A percentile compares a stretch with the other conserved stretches of the same genome.
These are phyloP conservation scores for Epirrhoe alternata DNA, from an alignment of 2,888 invertebrate species.

Conservation along the genomic window DNA sequence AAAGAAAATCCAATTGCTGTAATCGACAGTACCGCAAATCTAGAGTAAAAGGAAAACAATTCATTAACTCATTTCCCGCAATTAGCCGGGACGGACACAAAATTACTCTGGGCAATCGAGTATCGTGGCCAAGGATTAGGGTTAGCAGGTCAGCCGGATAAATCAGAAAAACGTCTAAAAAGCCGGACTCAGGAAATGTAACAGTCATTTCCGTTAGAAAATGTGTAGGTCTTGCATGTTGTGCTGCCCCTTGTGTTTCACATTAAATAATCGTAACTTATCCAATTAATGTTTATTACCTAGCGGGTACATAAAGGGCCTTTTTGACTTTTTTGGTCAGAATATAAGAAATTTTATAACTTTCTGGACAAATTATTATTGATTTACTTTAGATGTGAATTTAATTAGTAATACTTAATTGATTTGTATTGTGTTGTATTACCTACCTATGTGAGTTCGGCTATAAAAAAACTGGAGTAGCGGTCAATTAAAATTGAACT, in stretches of 20 bases:
- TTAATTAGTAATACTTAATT: too few species aligned
- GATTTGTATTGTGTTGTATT: too few species aligned
- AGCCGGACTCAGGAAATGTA: conserved; percentile 7
- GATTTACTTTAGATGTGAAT: too few species aligned
- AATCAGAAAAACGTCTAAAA: conserved; percentile 1
- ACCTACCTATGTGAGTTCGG: too few species aligned
- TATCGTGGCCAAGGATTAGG: conserved; percentile 22
- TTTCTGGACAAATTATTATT: too few species aligned
- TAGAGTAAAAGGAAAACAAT: conserved; percentile 77
- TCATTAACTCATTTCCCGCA: conserved; percentile 79
- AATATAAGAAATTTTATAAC: too few species aligned
- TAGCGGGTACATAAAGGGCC: too few species aligned
- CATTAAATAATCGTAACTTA: background rate
- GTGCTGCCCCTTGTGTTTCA: background rate
- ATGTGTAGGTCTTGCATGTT: background rate
- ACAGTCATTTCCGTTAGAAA: background rate
- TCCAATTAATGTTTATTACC: background rate
- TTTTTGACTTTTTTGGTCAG: too few species aligned
- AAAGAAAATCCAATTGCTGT: conserved; percentile 35
- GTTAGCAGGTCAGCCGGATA: conserved; percentile 16
- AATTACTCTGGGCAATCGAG: conserved; percentile 73
- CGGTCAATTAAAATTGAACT: too few species aligned
- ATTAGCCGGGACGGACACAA: conserved; percentile 75
- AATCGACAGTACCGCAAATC: conserved; percentile 58
- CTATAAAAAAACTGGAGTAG: too few species aligned